Conservation (phyloP, 1,140 invertebrate genomes). For the Papilio dardanus region DNA sequence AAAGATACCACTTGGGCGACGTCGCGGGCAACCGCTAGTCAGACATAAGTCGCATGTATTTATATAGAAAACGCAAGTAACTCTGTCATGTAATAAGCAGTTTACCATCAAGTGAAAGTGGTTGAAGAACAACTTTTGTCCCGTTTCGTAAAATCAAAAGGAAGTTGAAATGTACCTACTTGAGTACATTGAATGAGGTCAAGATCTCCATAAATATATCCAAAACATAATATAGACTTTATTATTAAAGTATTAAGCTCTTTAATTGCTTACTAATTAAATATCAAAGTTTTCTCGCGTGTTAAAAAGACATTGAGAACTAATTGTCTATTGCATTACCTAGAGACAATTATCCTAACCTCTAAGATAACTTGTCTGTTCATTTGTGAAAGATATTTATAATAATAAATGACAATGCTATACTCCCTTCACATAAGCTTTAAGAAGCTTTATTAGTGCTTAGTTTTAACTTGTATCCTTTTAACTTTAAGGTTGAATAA, state of each 20-base stretch:
- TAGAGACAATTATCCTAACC: neutral
- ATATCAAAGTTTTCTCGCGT: neutral
- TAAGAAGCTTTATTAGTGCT: no score
- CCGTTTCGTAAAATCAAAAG: neutral
- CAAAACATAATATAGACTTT: neutral
- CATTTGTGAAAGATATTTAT: neutral
- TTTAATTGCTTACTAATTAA: neutral
- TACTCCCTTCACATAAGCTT: no score
- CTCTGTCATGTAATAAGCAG: neutral
- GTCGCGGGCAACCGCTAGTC: no score
- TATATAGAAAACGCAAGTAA: neutral
- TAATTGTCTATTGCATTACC: constrained; percentile 2
- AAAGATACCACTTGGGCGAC: no score
- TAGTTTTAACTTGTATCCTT: no score
- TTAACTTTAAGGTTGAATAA: no score
- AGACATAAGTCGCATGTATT: neutral
- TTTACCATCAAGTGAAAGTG: neutral
- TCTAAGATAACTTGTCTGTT: neutral
- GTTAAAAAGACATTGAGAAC: constrained; percentile 3
- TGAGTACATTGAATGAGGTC: neutral
- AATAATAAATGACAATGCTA: no score
- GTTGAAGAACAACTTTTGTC: neutral
- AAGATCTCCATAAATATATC: neutral
- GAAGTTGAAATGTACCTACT: neutral
- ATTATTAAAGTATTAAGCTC: neutral